These are phyloP conservation scores for Chelidonichthys spinosus DNA, from an alignment of 2,797 vertebrate species.

Conservation along the genomic window DNA sequence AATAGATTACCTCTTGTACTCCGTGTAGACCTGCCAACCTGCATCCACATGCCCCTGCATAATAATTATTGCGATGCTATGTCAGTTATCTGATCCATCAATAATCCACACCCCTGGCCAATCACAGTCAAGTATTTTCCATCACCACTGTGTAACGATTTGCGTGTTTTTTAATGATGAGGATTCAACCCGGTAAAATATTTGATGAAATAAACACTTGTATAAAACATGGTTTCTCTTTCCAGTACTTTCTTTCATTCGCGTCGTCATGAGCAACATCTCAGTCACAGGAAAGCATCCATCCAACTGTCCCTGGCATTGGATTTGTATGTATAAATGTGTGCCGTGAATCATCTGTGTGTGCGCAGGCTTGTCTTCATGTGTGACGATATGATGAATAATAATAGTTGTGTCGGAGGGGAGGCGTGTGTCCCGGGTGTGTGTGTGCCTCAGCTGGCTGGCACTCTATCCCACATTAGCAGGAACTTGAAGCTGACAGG, in stretches of 20 bases:
- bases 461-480: constrained; percentile 57
- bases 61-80: constrained; percentile 1
- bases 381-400: constrained; percentile 58
- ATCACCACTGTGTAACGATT: neutral
- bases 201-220: neutral
- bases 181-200: neutral
- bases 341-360: constrained; percentile 18
- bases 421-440: neutral
- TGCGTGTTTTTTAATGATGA: neutral
- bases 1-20: constrained; percentile 8
- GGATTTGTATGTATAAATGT: constrained; percentile 41
- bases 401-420: constrained; percentile 35
- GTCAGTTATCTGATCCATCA: neutral
- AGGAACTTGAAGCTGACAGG: constrained; percentile 60
- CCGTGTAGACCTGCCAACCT: neutral
- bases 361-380: constrained; percentile 11
- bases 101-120: neutral
- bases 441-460: constrained; percentile 58
- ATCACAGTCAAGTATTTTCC: neutral
- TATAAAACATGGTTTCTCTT: neutral
- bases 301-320: constrained; percentile 19
- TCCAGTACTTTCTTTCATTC: neutral
- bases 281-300: constrained; percentile 42
- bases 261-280: constrained; percentile 4
- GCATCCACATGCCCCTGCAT: constrained; percentile 11